phyloP scores from a whole-genome alignment of 2,797 vertebrate species.

The Phylloscopus collybita region DNA sequence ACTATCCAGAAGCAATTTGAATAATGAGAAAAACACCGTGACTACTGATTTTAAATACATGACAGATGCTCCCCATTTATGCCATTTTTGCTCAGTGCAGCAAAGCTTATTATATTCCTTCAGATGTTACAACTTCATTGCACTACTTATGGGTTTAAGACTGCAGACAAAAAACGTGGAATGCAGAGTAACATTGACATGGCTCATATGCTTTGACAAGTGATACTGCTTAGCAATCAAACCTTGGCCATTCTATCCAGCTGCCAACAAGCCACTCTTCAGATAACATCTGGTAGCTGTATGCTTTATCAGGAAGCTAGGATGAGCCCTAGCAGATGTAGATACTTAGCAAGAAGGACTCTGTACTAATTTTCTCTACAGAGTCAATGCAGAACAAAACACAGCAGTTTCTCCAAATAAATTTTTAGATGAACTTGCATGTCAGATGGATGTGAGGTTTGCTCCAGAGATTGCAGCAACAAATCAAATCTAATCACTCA shows the following conservation, averaged over 20 bases:
- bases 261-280: neutral
- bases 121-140: constrained; percentile 21
- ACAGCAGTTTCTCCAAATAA: neutral
- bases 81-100: neutral
- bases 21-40: constrained; percentile 1
- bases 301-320: neutral
- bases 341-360: neutral
- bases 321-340: constrained; percentile 5
- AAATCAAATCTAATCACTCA: neutral
- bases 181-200: neutral
- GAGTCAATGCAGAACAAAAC: neutral
- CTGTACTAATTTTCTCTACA: neutral
- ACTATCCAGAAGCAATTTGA: constrained; percentile 7
- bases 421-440: neutral
- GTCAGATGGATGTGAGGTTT: neutral
- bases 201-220: neutral
- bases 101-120: constrained; percentile 16
- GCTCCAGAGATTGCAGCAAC: neutral
- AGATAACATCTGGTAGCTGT: neutral
- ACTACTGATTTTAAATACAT: constrained; percentile 19
- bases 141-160: neutral
- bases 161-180: neutral
- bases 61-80: constrained; percentile 22
- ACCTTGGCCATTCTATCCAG: neutral
- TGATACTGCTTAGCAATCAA: constrained; percentile 11